These are phyloP conservation scores for Nephrotoma appendiculata DNA, from an alignment of 2,888 invertebrate genomes.

Conservation along the genomic window DNA sequence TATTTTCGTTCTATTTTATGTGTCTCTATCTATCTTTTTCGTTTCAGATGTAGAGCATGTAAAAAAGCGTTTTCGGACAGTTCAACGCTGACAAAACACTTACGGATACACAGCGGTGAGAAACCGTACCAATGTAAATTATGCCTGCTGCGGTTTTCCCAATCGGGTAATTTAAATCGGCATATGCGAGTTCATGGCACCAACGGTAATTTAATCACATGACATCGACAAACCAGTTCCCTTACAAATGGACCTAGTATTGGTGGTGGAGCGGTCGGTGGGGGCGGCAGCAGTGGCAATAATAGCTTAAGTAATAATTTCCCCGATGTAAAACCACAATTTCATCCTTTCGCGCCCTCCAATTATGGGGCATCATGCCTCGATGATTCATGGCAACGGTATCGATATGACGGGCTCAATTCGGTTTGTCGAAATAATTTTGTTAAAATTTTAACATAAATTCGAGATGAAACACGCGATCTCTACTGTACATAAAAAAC, in stretches of 20 bases:
- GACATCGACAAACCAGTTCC: constrained; percentile 30
- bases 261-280: background rate
- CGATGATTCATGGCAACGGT: background rate
- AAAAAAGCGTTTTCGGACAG: constrained; percentile 98
- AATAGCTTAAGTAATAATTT: background rate
- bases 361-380: background rate
- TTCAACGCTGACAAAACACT: constrained; percentile 93
- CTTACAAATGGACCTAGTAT: constrained; percentile 15
- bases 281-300: background rate
- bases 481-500: background rate
- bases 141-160: constrained; percentile 90
- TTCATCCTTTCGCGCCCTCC: background rate
- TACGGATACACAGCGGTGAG: constrained; percentile 70
- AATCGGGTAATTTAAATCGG: constrained; percentile 95
- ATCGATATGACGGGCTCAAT: background rate
- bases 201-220: constrained; percentile 44
- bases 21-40: background rate
- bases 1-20: background rate
- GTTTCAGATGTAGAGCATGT: constrained; percentile 71
- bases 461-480: background rate
- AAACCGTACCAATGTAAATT: constrained; percentile 98
- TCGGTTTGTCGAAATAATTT: constrained; percentile 1
- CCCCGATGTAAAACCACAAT: background rate
- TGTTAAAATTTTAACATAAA: constrained; percentile 1
- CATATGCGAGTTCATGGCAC: constrained; percentile 95